These are phyloP conservation scores for Heteromormyrus szaboi DNA, from an alignment of 2,797 vertebrate genomes.

Conservation along the genomic window DNA sequence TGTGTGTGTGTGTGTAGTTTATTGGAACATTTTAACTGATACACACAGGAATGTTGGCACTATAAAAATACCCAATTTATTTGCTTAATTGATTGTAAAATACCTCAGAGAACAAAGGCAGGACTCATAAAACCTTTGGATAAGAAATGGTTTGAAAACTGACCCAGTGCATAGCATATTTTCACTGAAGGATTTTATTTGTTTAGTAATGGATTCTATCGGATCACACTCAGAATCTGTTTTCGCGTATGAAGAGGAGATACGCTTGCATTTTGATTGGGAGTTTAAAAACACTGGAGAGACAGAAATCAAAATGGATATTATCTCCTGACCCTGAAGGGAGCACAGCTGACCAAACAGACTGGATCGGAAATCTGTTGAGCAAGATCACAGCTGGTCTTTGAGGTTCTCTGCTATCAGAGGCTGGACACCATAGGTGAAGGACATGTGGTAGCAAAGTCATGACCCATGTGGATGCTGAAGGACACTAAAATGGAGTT, in stretches of 20 bases:
- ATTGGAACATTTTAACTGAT: neutral
- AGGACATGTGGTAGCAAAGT: neutral
- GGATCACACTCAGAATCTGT: conserved; percentile 25
- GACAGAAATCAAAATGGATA: conserved; percentile 64
- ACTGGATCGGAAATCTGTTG: neutral
- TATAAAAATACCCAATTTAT: neutral
- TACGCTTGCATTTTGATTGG: conserved; percentile 48
- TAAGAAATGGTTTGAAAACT: neutral
- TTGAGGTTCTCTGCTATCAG: neutral
- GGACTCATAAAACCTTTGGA: neutral
- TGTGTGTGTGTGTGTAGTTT: neutral
- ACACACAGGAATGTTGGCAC: neutral
- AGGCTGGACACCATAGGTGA: neutral
- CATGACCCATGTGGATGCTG: neutral
- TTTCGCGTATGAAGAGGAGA: conserved; percentile 50
- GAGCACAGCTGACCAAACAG: conserved; percentile 42
- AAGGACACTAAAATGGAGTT: neutral
- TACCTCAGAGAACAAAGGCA: neutral
- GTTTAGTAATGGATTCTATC: conserved; percentile 5
- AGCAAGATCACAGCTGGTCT: neutral
- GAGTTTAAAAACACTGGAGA: conserved; percentile 52
- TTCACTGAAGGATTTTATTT: neutral
- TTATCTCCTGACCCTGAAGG: conserved; percentile 38
- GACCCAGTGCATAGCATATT: neutral
- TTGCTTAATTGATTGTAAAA: neutral